Evolutionary conservation across 2,888 invertebrate species (phyloP).

Genomic region (Conus canariensis): DNA sequence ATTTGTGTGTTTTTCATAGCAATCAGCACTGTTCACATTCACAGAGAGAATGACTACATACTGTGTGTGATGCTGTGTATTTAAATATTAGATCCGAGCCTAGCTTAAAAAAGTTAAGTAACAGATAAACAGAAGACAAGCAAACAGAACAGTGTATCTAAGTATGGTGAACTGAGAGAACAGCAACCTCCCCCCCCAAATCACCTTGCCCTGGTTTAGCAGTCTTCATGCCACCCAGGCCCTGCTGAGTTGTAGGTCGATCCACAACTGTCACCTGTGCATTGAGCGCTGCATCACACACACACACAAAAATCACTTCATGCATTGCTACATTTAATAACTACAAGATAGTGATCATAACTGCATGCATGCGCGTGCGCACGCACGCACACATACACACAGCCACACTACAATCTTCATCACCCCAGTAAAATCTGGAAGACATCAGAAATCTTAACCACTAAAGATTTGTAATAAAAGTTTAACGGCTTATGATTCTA

Average conservation of each 20-base stretch:
- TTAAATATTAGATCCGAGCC: no score
- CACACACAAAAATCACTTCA: background rate
- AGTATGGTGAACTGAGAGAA: background rate
- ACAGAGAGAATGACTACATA: no score
- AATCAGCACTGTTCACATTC: no score
- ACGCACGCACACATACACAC: background rate
- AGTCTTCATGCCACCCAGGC: conserved; percentile 86
- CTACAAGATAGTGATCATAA: no score
- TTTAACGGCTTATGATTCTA: no score
- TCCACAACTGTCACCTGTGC: conserved; percentile 82
- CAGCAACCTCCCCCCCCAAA: background rate
- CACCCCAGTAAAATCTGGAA: background rate
- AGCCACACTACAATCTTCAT: background rate
- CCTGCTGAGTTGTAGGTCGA: conserved; percentile 90
- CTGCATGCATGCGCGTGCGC: no score
- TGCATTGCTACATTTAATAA: background rate
- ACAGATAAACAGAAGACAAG: no score
- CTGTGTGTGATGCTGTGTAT: no score
- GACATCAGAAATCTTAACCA: background rate
- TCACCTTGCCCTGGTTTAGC: conserved; percentile 64
- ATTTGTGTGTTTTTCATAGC: no score
- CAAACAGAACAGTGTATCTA: background rate
- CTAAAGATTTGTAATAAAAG: no score
- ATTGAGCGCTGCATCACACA: conserved; percentile 66
- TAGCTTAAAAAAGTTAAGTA: no score